Evolutionary conservation across 2,113 vertebrate species (phyloP), one percentile per base, ranked within the genome.

Genomic region (Cololabis saira): DNA sequence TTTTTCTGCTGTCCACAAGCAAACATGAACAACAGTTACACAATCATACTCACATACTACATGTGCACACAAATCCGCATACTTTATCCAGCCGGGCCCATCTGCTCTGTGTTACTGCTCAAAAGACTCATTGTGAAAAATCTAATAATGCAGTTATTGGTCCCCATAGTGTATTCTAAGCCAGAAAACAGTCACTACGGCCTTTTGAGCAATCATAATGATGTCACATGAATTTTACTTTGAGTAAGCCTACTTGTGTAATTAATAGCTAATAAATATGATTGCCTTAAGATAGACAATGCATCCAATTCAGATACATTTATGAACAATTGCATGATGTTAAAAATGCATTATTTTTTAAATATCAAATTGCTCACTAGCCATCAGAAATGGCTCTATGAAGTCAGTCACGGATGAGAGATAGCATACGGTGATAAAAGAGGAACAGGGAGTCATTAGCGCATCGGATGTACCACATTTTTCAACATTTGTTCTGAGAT

Each of bases 61-160:
- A 37, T 37, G 27, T 41, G 14, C 30, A 61, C 18, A 60, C 30
- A 49, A 24, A 69, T 77, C 41, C 30, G 55, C 44, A 42, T 64
- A 57, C 69, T 51, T 59, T 61, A 56, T 11, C 22, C 54, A 21
- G 74, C 55, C 62, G 52, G 65, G 47, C 54, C 27, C 1, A 8
- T 76, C 60, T 69, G 43, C n/a, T 15, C 47, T 56, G 47, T 40
- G 49, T 56, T 65, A 18, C 14, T 33, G 51, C 43, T 85, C 71
- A 92, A 90, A 89, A 76, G 72, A 60, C 30, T 69, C 78, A 83
- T 88, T 90, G 89, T 92, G 41, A 51, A 53, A 61, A 87, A 89
- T 87, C 57, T 4, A 76, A 89, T 91, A 78, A 83, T 69, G 37
- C 65, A 18, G 80, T 59, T 61, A 79, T 84, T 85, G 63, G 78